Evolutionary conservation across 2,888 invertebrate genomes (phyloP).

Genomic region (Panzeria rudis): DNA sequence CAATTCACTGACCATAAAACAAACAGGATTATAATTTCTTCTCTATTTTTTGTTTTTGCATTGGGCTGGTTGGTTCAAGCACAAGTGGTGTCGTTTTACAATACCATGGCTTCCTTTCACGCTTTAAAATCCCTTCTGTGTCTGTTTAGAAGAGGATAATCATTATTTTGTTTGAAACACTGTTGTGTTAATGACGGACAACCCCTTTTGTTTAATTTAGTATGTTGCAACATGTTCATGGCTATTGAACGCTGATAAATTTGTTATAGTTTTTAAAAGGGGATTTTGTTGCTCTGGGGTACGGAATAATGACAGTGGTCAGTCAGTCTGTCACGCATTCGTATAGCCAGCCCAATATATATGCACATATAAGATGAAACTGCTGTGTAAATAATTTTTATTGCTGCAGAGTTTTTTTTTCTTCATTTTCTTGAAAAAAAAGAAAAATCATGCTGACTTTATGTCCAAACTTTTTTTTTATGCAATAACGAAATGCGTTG

Average conservation of each 20-base stretch:
- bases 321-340: conserved; percentile 46
- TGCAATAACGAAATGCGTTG: background rate
- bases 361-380: background rate
- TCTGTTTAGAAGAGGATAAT: conserved; percentile 44
- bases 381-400: conserved; percentile 58
- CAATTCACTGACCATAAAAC: conserved; percentile 36
- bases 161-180: conserved; percentile 11
- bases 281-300: background rate
- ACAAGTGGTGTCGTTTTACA: conserved; percentile 60
- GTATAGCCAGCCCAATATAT: background rate
- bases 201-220: conserved; percentile 49
- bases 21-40: conserved; percentile 40
- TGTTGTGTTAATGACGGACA: conserved; percentile 40
- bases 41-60: background rate
- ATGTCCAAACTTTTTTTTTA: conserved; percentile 7
- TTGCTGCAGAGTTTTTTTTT: conserved; percentile 23
- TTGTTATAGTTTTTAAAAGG: conserved; percentile 23
- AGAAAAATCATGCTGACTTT: conserved; percentile 44
- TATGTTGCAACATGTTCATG: conserved; percentile 33
- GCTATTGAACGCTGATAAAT: conserved; percentile 44
- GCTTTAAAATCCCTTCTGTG: conserved; percentile 1
- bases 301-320: conserved; percentile 46
- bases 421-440: background rate
- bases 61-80: conserved; percentile 14
- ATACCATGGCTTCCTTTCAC: background rate